phyloP scores from a whole-genome alignment of 2,113 vertebrate genomes.

The Rynchops niger region DNA sequence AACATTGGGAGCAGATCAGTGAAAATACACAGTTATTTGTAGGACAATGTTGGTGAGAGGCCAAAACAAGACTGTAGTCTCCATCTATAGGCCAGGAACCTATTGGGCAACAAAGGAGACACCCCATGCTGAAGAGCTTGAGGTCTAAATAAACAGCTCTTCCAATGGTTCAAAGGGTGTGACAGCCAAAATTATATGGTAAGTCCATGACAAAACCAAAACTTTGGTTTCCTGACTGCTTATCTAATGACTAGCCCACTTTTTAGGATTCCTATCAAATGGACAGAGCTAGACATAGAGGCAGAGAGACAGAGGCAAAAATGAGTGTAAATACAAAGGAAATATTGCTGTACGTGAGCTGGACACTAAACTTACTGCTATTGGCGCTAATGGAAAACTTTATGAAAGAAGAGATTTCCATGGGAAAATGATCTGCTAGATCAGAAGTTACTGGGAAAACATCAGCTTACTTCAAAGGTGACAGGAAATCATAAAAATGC shows the following conservation, averaged over 20 bases:
- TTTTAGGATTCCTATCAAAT: background rate
- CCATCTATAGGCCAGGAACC: background rate
- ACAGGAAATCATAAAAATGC: background rate
- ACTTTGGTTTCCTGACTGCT: background rate
- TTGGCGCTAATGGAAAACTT: background rate
- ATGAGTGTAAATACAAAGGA: background rate
- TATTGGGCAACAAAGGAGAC: background rate
- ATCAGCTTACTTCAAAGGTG: background rate
- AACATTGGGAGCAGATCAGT: background rate
- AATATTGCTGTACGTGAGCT: background rate
- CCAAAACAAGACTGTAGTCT: background rate
- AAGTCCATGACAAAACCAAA: background rate
- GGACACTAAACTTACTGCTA: background rate
- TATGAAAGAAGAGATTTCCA: background rate
- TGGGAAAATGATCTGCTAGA: background rate
- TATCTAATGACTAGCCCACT: background rate
- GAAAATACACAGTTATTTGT: background rate
- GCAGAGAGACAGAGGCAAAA: background rate
- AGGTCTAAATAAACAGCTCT: background rate
- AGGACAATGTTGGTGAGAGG: background rate
- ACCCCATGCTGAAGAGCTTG: background rate
- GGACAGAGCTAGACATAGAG: background rate
- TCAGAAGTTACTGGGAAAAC: background rate
- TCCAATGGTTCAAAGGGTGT: background rate
- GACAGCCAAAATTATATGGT: background rate